phyloP scores from a whole-genome alignment of 1,140 invertebrate genomes.

The Drosophila sp. region DNA sequence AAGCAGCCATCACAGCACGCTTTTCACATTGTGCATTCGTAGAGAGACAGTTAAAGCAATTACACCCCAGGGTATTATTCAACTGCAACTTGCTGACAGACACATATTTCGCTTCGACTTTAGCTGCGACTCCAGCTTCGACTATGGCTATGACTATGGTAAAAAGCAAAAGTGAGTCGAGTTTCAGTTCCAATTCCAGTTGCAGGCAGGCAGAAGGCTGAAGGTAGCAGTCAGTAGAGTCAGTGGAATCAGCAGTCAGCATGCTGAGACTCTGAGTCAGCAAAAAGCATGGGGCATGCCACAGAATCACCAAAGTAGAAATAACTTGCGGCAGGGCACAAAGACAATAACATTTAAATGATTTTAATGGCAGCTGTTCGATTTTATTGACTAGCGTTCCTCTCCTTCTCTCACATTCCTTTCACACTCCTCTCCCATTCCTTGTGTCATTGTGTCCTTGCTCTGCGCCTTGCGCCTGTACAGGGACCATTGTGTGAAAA shows the following conservation, averaged over 20 bases:
- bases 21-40: conserved; percentile 64
- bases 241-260: conserved; percentile 13
- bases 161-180: conserved; percentile 72
- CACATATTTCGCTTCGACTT: conserved; percentile 54
- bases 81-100: conserved; percentile 79
- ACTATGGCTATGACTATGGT: conserved; percentile 16
- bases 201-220: conserved; percentile 17
- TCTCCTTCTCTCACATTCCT: neutral
- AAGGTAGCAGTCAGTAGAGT: conserved; percentile 3
- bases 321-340: conserved; percentile 64
- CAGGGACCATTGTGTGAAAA: conserved; percentile 60
- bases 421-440: no score
- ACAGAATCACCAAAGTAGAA: conserved; percentile 77
- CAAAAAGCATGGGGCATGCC: conserved; percentile 60
- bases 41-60: conserved; percentile 83
- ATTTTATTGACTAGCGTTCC: conserved; percentile 74
- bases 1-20: conserved; percentile 27
- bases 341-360: conserved; percentile 83
- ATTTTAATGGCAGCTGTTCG: conserved; percentile 83
- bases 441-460: neutral
- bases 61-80: conserved; percentile 79
- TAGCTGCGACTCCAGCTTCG: conserved; percentile 4
- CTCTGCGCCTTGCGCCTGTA: neutral
- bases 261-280: conserved; percentile 60
- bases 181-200: conserved; percentile 38